Evolutionary conservation across 2,797 vertebrate species (phyloP).

Genomic region (Pseudomugil gertrudae): DNA sequence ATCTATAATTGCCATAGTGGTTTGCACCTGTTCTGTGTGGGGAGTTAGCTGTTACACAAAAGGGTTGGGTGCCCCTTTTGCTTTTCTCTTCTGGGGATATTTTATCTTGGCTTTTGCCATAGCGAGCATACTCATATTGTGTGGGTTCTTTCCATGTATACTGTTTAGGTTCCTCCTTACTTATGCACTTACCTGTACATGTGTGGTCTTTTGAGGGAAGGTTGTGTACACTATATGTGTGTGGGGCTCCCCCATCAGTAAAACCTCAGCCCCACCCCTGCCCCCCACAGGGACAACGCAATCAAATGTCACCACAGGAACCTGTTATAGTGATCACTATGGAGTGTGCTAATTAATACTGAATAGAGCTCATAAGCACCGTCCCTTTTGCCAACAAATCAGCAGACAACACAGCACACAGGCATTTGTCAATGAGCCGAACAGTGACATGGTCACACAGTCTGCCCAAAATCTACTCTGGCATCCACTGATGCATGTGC

Average conservation of each 20-base stretch:
- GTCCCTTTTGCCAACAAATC: conserved; percentile 68
- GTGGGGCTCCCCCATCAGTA: conserved; percentile 79
- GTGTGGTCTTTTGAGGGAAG: conserved; percentile 39
- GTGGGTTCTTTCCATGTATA: conserved; percentile 19
- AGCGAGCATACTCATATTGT: conserved; percentile 15
- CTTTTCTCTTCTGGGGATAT: conserved; percentile 25
- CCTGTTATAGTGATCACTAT: conserved; percentile 88
- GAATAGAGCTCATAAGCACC: conserved; percentile 69
- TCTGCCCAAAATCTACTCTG: conserved; percentile 33
- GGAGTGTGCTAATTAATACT: conserved; percentile 86
- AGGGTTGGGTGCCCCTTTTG: conserved; percentile 17
- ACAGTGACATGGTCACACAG: conserved; percentile 50
- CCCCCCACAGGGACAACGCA: conserved; percentile 78
- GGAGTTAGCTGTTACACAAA: conserved; percentile 31
- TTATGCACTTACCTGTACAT: conserved; percentile 20
- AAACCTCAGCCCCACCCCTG: conserved; percentile 25
- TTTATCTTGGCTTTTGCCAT: conserved; percentile 35
- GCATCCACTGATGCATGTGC: conserved; percentile 56
- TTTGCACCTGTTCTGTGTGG: conserved; percentile 76
- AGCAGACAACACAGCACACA: conserved; percentile 62
- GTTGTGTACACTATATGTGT: conserved; percentile 48
- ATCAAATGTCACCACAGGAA: conserved; percentile 84
- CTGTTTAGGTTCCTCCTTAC: conserved; percentile 10
- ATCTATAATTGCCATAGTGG: conserved; percentile 69
- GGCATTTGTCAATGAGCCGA: conserved; percentile 58